Conservation (phyloP, 2,113 vertebrate species). For the Hyla sarda region DNA sequence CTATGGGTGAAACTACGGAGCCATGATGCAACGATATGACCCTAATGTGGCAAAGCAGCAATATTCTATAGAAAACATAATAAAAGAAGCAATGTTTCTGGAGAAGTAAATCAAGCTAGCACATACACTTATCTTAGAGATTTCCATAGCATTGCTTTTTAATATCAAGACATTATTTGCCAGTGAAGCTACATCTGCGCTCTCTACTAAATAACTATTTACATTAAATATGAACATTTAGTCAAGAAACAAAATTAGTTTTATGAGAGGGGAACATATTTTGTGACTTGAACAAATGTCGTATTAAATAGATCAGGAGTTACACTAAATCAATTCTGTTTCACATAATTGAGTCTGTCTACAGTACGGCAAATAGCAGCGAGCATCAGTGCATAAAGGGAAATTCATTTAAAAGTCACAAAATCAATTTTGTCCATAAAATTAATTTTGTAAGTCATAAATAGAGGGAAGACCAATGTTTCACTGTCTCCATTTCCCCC, state of each 20-base stretch:
- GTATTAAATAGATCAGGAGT: conserved; percentile 11
- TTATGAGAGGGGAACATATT: not conserved
- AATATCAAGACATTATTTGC: not conserved
- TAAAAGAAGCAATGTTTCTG: too few relatives aligned
- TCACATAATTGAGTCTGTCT: not conserved
- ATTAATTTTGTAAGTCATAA: conserved; percentile 8
- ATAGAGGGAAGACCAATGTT: not conserved
- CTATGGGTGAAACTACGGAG: too few relatives aligned
- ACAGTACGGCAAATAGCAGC: not conserved
- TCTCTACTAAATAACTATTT: conserved; percentile 14
- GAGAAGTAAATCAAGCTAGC: not conserved
- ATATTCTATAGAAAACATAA: too few relatives aligned
- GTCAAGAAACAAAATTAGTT: not conserved
- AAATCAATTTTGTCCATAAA: conserved; percentile 19
- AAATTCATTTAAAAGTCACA: conserved; percentile 9
- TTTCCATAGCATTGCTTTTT: not conserved
- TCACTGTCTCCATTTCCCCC: not conserved
- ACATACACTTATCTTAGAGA: not conserved
- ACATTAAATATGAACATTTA: too few relatives aligned
- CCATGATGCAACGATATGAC: too few relatives aligned
- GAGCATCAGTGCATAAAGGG: conserved; percentile 8
- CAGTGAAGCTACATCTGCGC: not conserved
- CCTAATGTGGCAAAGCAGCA: too few relatives aligned
- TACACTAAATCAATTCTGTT: conserved; percentile 16
- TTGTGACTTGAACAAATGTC: not conserved